These are phyloP conservation scores for Pleuronectes platessa DNA, from an alignment of 2,113 vertebrate species.

Conservation along the genomic window DNA sequence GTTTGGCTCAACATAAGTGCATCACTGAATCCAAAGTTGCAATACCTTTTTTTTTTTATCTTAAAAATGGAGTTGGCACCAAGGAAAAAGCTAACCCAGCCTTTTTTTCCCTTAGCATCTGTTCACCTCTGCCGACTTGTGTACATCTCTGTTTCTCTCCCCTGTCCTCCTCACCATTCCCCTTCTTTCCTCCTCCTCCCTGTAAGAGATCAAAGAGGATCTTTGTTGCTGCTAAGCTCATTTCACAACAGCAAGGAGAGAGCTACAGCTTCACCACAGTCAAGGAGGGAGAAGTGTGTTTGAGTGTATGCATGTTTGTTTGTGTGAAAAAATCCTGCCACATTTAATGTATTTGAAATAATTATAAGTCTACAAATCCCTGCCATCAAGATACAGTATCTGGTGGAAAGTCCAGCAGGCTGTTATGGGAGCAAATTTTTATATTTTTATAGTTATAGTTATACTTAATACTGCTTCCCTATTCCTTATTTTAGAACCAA, in stretches of 20 bases:
- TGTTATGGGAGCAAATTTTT: background rate
- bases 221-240: slow-evolving; percentile 1
- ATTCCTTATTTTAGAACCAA: background rate
- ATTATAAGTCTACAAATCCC: background rate
- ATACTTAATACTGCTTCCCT: too few species aligned
- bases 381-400: background rate
- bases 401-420: background rate
- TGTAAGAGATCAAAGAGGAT: slow-evolving; percentile 1
- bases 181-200: background rate
- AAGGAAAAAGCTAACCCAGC: too few species aligned
- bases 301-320: background rate
- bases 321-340: background rate
- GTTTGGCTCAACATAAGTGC: too few species aligned
- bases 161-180: background rate
- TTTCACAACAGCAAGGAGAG: background rate
- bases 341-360: background rate
- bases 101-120: background rate
- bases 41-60: too few species aligned
- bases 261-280: background rate
- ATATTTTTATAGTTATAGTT: background rate
- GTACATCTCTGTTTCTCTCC: background rate
- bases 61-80: too few species aligned
- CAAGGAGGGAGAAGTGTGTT: too few species aligned
- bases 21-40: too few species aligned
- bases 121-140: slow-evolving; percentile 1